Base-by-base conservation (phyloP, 2,888 invertebrate genomes). In the Deilephila porcellus region DNA sequence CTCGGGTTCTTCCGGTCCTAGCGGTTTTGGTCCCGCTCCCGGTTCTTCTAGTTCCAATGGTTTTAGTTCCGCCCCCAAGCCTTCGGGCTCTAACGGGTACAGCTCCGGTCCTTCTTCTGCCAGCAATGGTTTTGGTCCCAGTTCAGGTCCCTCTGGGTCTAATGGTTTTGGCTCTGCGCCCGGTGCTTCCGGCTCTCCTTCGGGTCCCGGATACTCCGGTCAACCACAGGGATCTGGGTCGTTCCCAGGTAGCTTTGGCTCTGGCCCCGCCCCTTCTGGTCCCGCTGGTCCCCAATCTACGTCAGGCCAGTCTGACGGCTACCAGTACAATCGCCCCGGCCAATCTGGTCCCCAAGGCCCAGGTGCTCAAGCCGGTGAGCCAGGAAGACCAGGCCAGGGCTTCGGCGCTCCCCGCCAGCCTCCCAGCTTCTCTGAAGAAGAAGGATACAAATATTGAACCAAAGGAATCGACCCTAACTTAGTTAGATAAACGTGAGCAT, bases 381-480 rank as follows among this genome's bases (percentile, higher is more conserved):
- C 81, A 59, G 72, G 77, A 20, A 76, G 81, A 53, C 79, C 85
- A 32, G 80, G 81, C 5, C 83, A 87, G 73, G 79, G 76, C 74
- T 94, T 94, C 71, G 87, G 87, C 73, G 91, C 89, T 59, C 90
- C 93, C n/a, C 89, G 91, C 29, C 93, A 93, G 71, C 93, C 92
- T 2, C 92, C 94, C 0, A 94, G 93, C 81, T 94, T 92, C 84
- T 91, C 85, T 78, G 82, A 89, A 63, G 88, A 93, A 76, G 93
- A 93, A 81, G 94, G 94, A 71, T 94, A 94, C 84, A 93, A 91
- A 77, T 94, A 94, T 83, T 94, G 87, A 82, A 86, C 85, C 86
- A 88, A 91, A 91, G 83, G 81, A 82, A 80, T 82, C 80, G 73
- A 60, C 14, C 80, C 81, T 78, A 56, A 77, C 75, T 79, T 82